Evolutionary conservation across 1,140 invertebrate genomes (phyloP).

Genomic region (silkworm (Bombyx mori)): ASM3026992v2 NC_085131.1:12633001-12633500

Average conservation of each 20-base stretch:
- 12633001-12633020: too few relatives aligned
- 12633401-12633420: too few relatives aligned
- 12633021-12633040: conserved; percentile 1
- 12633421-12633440: too few relatives aligned
- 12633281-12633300: neutral
- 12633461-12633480: neutral
- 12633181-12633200: conserved; percentile 5
- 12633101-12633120: conserved; percentile 1
- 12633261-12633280: neutral
- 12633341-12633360: conserved; percentile 6
- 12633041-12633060: neutral
- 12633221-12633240: conserved; percentile 4
- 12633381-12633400: too few relatives aligned
- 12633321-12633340: conserved; percentile 7
- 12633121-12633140: neutral
- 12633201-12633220: conserved; percentile 7
- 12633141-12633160: conserved; percentile 4
- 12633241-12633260: conserved; percentile 5
- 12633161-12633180: conserved; percentile 6
- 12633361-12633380: neutral
- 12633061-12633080: conserved; percentile 2
- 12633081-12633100: neutral
- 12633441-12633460: neutral
- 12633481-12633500: conserved; percentile 2
- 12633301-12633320: conserved; percentile 4